Conservation (phyloP, 2,888 invertebrate species). For the Sicus ferrugineus region DNA sequence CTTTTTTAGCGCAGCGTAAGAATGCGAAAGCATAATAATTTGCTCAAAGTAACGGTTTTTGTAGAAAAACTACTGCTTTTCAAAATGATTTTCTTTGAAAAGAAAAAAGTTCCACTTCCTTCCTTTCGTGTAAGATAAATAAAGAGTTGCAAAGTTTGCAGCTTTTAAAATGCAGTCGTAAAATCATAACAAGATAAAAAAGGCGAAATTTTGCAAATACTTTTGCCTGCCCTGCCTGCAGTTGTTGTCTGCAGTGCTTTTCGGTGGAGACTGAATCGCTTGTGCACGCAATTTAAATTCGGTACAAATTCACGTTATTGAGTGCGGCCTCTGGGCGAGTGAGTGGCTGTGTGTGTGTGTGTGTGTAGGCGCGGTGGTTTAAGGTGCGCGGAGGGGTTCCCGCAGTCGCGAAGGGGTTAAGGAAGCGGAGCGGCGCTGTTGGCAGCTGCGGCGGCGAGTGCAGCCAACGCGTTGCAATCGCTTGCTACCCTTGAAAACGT, state of each 20-base stretch:
- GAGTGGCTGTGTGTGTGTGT: too few species aligned
- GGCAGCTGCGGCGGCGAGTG: not conserved
- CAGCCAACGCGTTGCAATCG: not conserved
- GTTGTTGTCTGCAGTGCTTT: not conserved
- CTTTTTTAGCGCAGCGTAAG: too few species aligned
- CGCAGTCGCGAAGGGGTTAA: not conserved
- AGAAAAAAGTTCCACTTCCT: not conserved
- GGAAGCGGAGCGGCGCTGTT: not conserved
- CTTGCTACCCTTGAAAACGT: constrained; percentile 45
- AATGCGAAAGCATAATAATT: too few species aligned
- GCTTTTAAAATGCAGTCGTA: not conserved
- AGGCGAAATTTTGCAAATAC: not conserved
- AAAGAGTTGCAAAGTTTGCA: not conserved
- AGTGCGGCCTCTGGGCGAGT: too few species aligned
- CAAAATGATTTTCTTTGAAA: not conserved
- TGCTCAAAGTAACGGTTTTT: too few species aligned
- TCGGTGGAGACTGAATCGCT: not conserved
- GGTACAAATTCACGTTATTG: not conserved
- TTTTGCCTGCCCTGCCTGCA: not conserved
- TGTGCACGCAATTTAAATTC: constrained; percentile 11
- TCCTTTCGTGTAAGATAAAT: too few species aligned
- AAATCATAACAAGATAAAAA: too few species aligned
- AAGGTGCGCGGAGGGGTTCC: too few species aligned
- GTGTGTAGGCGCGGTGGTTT: too few species aligned
- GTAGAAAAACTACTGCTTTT: too few species aligned